These are phyloP conservation scores for Zootermopsis nevadensis DNA, from an alignment of 2,888 invertebrate species.

Conservation along the genomic window DNA sequence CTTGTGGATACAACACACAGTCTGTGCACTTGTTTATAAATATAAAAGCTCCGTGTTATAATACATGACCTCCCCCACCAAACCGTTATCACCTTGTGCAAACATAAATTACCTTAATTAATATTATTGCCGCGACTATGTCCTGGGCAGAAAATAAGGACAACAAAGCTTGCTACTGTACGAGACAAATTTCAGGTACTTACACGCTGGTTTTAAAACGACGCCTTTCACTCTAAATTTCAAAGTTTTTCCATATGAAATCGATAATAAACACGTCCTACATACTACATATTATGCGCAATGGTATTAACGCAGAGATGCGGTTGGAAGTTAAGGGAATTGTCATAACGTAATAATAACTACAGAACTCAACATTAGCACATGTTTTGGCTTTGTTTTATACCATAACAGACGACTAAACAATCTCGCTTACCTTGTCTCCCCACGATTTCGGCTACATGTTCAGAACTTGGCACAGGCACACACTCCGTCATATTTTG, in stretches of 20 bases:
- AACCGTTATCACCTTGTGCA: too few relatives aligned
- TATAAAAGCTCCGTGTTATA: too few relatives aligned
- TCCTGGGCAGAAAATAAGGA: not conserved
- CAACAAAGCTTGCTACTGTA: too few relatives aligned
- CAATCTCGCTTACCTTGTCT: constrained; percentile 88
- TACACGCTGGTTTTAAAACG: not conserved
- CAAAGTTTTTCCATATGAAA: not conserved
- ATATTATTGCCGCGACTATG: not conserved
- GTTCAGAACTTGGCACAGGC: constrained; percentile 99
- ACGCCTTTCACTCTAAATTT: not conserved
- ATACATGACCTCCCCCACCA: too few relatives aligned
- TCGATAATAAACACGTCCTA: not conserved
- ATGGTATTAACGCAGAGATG: too few relatives aligned
- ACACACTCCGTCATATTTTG: constrained; percentile 99
- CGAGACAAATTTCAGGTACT: not conserved
- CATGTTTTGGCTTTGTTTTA: not conserved
- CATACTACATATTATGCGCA: too few relatives aligned
- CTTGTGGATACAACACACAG: too few relatives aligned
- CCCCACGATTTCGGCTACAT: constrained; percentile 99
- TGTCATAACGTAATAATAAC: too few relatives aligned
- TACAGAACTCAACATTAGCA: not conserved
- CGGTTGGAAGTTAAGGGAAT: too few relatives aligned
- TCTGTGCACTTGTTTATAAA: too few relatives aligned
- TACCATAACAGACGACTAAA: not conserved
- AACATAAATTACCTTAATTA: too few relatives aligned